A percentile compares a stretch with the other conserved stretches of the same genome.
phyloP scores from a whole-genome alignment of 2,797 vertebrate species.

The Notolepis coatsorum region DNA sequence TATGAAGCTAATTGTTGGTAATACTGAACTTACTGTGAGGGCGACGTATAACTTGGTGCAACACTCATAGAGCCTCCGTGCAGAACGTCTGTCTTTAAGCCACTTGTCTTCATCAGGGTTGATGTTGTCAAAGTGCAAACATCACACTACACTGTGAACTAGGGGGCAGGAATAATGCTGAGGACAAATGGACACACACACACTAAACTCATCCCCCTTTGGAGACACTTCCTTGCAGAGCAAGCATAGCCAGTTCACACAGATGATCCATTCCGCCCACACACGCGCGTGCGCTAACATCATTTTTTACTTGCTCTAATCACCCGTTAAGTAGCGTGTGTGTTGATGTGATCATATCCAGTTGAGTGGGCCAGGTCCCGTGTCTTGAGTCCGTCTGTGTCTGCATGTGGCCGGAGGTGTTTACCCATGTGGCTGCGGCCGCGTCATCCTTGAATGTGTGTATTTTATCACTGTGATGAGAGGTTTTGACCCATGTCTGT shows the following conservation, averaged over 20 bases:
- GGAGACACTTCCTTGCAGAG: constrained; percentile 63
- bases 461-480: constrained; percentile 65
- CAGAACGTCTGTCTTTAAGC: too few relatives aligned
- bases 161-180: constrained; percentile 8
- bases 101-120: too few relatives aligned
- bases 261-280: constrained; percentile 57
- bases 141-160: constrained; percentile 33
- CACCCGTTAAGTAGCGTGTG: too few relatives aligned
- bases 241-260: constrained; percentile 72
- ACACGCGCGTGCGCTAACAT: constrained; percentile 21
- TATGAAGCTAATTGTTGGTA: too few relatives aligned
- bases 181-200: constrained; percentile 24
- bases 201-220: constrained; percentile 31
- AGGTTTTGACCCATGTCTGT: constrained; percentile 88
- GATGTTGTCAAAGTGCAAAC: constrained; percentile 13
- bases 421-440: constrained; percentile 33
- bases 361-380: constrained; percentile 39
- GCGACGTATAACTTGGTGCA: too few relatives aligned
- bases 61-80: too few relatives aligned
- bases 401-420: constrained; percentile 37
- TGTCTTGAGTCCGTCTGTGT: constrained; percentile 33
- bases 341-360: constrained; percentile 48
- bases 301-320: background rate
- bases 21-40: too few relatives aligned
- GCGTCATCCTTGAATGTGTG: constrained; percentile 17